These are phyloP conservation scores for Brachymystax lenok DNA, from an alignment of 2,797 vertebrate species.

Conservation along the genomic window DNA sequence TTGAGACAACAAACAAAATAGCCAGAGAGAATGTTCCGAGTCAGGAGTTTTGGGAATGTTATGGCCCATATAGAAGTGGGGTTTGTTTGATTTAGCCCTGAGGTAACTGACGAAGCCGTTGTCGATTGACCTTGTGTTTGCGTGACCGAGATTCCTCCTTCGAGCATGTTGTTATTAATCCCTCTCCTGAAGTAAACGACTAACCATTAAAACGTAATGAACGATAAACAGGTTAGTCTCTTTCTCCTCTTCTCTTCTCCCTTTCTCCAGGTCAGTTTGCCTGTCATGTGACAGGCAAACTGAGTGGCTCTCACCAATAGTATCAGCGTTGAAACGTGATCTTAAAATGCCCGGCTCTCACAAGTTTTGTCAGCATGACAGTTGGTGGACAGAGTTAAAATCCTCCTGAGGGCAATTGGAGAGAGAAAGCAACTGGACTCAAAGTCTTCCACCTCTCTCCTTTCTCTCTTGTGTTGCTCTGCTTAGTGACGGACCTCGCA, in stretches of 20 bases:
- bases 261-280: constrained; percentile 52
- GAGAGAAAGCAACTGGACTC: constrained; percentile 4
- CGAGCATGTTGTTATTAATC: constrained; percentile 13
- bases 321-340: constrained; percentile 55
- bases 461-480: constrained; percentile 14
- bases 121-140: neutral
- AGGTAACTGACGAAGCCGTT: constrained; percentile 11
- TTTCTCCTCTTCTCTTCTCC: constrained; percentile 25
- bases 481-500: constrained; percentile 35
- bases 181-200: constrained; percentile 35
- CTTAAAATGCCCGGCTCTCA: constrained; percentile 39
- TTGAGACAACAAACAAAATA: constrained; percentile 23
- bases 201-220: constrained; percentile 52
- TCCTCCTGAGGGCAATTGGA: constrained; percentile 27
- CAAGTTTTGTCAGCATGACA: constrained; percentile 33
- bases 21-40: constrained; percentile 18
- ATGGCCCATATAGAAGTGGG: constrained; percentile 16
- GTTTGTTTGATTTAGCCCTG: constrained; percentile 36
- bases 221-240: constrained; percentile 45
- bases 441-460: constrained; percentile 4
- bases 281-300: constrained; percentile 60
- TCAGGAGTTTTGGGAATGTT: constrained; percentile 23
- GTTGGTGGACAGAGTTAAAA: constrained; percentile 48
- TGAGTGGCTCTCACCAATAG: constrained; percentile 46
- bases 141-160: constrained; percentile 15